Base-by-base conservation (phyloP, 2,797 vertebrate species). In the Xenentodon cancila region DNA sequence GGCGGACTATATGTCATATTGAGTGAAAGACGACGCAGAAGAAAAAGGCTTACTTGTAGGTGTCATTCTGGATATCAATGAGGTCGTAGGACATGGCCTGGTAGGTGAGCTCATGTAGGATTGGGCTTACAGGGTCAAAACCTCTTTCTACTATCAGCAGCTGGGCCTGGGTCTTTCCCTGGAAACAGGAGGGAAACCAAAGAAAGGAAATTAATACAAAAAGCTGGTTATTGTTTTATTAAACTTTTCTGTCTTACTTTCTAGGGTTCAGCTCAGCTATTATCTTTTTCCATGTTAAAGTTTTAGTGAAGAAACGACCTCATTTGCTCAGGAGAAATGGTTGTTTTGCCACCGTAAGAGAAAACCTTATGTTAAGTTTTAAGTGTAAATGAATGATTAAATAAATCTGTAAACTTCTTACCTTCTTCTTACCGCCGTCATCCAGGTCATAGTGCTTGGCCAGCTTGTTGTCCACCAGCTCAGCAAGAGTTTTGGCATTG, bases 11-110 rank as follows among this genome's bases (percentile, higher is more conserved):
- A 27, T 4, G 9, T 21, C 9, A 27, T 7, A 30, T 13, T 17
- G 15, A 57, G 6, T 11, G 22, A 1, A 18, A 9, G 43, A 13
- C 58, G 16, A 44, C 18, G 25, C 0, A 17, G 43, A 5, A 16
- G 4, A 5, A 42, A 47, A 43, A 55, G 63, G 44, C 48, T 65
- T 95, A 95, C 98, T 92, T 96, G 93, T 98, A 99, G 75, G 86
- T 93, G 87, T 98, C 94, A 42, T 95, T 94, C 84, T 95, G 88
- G 84, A 99, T 95, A 13, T 94, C 90, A 18, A 98, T 87, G 25
- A 99, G 94, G 84, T 99, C 98, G 53, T 98, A 97, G 13, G 93
- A 95, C 98, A 99, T 99, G 85, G 98, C 98, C 88, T 99, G 98
- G 91, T 98, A 99, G 61, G 97, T 99, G 67, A 99, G 94, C 83